phyloP scores from a whole-genome alignment of 1,140 invertebrate species.

The Tachypleus tridentatus region DNA sequence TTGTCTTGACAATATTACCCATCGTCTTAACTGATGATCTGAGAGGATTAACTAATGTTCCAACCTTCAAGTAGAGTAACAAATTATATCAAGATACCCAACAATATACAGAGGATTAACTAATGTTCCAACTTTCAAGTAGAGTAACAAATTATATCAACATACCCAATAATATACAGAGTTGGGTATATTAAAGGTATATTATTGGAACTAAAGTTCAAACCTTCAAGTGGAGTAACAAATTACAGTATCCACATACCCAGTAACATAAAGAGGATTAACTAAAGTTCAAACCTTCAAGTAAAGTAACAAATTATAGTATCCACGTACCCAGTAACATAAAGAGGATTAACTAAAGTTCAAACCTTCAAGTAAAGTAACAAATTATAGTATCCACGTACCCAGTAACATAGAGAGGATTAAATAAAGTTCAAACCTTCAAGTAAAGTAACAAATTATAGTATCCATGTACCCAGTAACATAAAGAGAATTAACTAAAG shows the following conservation, averaged over 20 bases:
- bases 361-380: not conserved
- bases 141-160: not conserved
- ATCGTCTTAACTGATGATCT: constrained; percentile 66
- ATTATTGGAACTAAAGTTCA: constrained; percentile 5
- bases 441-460: not conserved
- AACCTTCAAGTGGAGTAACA: not conserved
- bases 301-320: not conserved
- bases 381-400: constrained; percentile 4
- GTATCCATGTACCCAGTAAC: not conserved
- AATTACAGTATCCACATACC: not conserved
- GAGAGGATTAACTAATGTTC: constrained; percentile 57
- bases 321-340: constrained; percentile 7
- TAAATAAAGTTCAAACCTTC: constrained; percentile 2
- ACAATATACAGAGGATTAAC: not conserved
- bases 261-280: constrained; percentile 3
- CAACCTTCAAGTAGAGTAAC: constrained; percentile 23
- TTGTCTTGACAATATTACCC: constrained; percentile 55
- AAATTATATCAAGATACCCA: not conserved
- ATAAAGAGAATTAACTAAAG: constrained; percentile 7
- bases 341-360: constrained; percentile 7
- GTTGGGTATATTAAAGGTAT: constrained; percentile 14
- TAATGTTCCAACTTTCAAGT: not conserved
- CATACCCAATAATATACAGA: constrained; percentile 10
- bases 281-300: constrained; percentile 1
- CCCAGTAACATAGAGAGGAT: constrained; percentile 5